phyloP scores from a whole-genome alignment of 2,797 vertebrate genomes.

The Euthynnus affinis region DNA sequence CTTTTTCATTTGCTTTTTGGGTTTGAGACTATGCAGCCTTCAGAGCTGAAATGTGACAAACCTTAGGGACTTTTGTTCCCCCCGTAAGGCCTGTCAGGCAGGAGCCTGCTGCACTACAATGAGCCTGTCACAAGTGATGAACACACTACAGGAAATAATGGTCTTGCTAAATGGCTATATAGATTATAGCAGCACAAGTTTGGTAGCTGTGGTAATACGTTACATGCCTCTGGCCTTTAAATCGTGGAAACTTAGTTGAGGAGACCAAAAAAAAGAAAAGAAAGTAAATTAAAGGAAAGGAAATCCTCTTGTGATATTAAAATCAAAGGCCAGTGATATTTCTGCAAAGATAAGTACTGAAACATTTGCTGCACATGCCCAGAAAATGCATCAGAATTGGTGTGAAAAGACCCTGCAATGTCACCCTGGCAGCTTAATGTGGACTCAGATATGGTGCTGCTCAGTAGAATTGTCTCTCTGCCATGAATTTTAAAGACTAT shows the following conservation, averaged over 20 bases:
- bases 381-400: slow-evolving; percentile 15
- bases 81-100: slow-evolving; percentile 67
- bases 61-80: slow-evolving; percentile 64
- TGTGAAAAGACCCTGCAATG: slow-evolving; percentile 30
- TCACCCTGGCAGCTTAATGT: slow-evolving; percentile 9
- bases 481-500: background rate
- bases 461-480: slow-evolving; percentile 11
- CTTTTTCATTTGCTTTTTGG: slow-evolving; percentile 61
- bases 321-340: background rate
- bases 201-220: slow-evolving; percentile 30
- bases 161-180: slow-evolving; percentile 51
- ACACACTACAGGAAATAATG: slow-evolving; percentile 66
- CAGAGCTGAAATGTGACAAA: slow-evolving; percentile 62
- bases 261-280: background rate
- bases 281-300: background rate
- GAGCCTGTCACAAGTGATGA: slow-evolving; percentile 72
- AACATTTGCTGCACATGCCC: slow-evolving; percentile 3
- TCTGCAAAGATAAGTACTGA: slow-evolving; percentile 15
- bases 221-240: slow-evolving; percentile 29
- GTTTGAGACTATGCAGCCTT: slow-evolving; percentile 49
- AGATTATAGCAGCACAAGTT: slow-evolving; percentile 60
- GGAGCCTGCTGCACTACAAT: slow-evolving; percentile 66
- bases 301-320: slow-evolving; percentile 3
- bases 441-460: slow-evolving; percentile 10
- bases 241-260: slow-evolving; percentile 13